phyloP scores from a whole-genome alignment of 92 coral and sea anemone species.

The Zoanthus sansibaricus region DNA sequence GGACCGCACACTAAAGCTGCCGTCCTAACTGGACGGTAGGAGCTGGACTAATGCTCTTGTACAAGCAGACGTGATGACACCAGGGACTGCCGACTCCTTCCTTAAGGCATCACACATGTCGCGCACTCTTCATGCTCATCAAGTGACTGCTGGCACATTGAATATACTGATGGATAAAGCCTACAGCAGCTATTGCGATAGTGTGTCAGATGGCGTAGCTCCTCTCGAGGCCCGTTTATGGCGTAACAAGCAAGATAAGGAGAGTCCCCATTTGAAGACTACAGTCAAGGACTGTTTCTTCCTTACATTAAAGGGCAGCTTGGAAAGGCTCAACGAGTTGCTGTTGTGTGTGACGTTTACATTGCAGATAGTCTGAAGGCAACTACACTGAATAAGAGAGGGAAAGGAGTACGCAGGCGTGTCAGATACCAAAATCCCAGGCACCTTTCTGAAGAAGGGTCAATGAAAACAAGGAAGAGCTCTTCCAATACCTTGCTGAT shows the following conservation, averaged over 20 bases:
- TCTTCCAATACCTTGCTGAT: slow-evolving; percentile 35
- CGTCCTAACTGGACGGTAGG: not conserved
- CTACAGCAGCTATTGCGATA: slow-evolving; percentile 37
- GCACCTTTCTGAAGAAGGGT: not conserved
- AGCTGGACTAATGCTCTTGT: slow-evolving; percentile 23
- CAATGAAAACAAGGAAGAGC: slow-evolving; percentile 29
- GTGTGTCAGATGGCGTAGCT: not conserved
- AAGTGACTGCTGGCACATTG: slow-evolving; percentile 23
- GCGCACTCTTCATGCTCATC: slow-evolving; percentile 13
- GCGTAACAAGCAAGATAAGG: slow-evolving; percentile 16
- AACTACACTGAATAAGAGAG: slow-evolving; percentile 58
- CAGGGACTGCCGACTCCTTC: slow-evolving; percentile 36
- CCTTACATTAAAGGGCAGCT: slow-evolving; percentile 40
- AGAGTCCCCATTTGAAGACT: slow-evolving; percentile 26
- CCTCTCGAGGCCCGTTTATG: not conserved
- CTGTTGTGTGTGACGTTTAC: slow-evolving; percentile 64
- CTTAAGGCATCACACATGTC: slow-evolving; percentile 28
- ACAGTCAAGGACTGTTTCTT: slow-evolving; percentile 7
- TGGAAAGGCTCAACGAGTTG: slow-evolving; percentile 38
- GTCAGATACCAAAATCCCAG: slow-evolving; percentile 11
- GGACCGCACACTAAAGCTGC: slow-evolving; percentile 54
- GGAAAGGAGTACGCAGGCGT: slow-evolving; percentile 31
- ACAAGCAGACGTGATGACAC: slow-evolving; percentile 2
- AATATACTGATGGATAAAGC: slow-evolving; percentile 63
- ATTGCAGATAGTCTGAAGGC: slow-evolving; percentile 59